phyloP scores from a whole-genome alignment of 2,797 vertebrate genomes.

The Melanitta fusca region DNA sequence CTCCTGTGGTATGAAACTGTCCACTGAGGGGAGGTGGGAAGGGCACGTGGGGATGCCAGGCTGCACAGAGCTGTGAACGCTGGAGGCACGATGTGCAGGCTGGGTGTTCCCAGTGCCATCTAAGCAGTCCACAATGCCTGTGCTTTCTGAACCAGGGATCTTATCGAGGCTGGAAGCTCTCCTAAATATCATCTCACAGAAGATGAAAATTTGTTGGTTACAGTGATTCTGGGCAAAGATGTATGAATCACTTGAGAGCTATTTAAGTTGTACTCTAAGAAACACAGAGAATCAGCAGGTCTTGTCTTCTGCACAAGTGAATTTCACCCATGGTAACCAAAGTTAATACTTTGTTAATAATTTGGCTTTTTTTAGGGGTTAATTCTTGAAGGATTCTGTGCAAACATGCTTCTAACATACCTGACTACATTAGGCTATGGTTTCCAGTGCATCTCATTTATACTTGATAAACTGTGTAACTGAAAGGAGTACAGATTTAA shows the following conservation, averaged over 20 bases:
- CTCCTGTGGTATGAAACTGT: not conserved
- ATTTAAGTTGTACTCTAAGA: not conserved
- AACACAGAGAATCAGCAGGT: not conserved
- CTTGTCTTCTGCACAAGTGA: not conserved
- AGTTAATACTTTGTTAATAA: not conserved
- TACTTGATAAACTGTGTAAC: not conserved
- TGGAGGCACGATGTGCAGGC: not conserved
- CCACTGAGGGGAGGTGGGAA: rapidly evolving
- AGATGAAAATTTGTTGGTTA: not conserved
- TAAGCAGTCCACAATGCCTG: not conserved
- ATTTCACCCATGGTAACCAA: not conserved
- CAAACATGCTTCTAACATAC: not conserved
- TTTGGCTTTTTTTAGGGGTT: not conserved
- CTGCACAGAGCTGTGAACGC: not conserved
- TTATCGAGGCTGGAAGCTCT: not conserved
- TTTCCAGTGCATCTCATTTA: not conserved
- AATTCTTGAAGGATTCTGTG: not conserved
- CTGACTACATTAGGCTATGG: not conserved
- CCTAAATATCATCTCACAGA: not conserved
- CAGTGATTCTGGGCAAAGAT: rapidly evolving
- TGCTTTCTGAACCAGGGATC: not conserved
- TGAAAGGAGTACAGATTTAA: not conserved
- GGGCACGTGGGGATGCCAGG: not conserved
- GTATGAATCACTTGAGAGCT: not conserved
- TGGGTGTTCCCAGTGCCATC: not conserved